phyloP scores from a whole-genome alignment of 2,888 invertebrate genomes.

The Brenthis ino region DNA sequence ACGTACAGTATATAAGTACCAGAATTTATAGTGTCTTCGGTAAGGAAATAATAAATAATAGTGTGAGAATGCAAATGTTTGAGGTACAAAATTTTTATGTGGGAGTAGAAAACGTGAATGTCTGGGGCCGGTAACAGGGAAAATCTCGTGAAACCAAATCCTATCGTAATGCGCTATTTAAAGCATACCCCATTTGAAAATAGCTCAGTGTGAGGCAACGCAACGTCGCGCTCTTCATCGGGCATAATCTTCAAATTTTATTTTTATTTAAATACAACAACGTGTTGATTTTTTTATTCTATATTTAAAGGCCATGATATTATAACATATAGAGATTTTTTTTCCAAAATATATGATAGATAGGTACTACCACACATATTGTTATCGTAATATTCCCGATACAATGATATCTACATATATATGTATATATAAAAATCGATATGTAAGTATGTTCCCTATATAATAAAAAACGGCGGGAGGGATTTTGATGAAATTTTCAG shows the following conservation, averaged over 20 bases:
- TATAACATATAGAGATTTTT: background rate
- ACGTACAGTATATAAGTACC: slow-evolving; percentile 36
- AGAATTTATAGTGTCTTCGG: slow-evolving; percentile 26
- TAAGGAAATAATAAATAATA: slow-evolving; percentile 22
- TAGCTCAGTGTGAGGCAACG: slow-evolving; percentile 78
- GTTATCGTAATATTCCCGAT: too few species aligned
- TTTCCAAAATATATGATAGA: background rate
- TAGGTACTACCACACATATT: too few species aligned
- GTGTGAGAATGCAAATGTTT: slow-evolving; percentile 58
- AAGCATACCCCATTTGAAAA: slow-evolving; percentile 81
- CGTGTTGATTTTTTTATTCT: slow-evolving; percentile 31
- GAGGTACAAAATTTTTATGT: slow-evolving; percentile 63
- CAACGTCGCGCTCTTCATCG: slow-evolving; percentile 73
- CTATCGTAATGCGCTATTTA: slow-evolving; percentile 82
- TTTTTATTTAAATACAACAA: slow-evolving; percentile 73
- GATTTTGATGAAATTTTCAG: too few species aligned
- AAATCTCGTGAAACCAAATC: slow-evolving; percentile 82
- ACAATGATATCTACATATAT: too few species aligned
- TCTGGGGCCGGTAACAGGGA: slow-evolving; percentile 72
- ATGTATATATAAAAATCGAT: too few species aligned
- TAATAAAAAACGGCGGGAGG: too few species aligned
- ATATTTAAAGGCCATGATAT: background rate
- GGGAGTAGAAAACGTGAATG: slow-evolving; percentile 66
- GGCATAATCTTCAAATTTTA: slow-evolving; percentile 80
- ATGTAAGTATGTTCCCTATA: too few species aligned